Evolutionary conservation across 2,888 invertebrate genomes (phyloP).

Genomic region (Norana najaformis): DNA sequence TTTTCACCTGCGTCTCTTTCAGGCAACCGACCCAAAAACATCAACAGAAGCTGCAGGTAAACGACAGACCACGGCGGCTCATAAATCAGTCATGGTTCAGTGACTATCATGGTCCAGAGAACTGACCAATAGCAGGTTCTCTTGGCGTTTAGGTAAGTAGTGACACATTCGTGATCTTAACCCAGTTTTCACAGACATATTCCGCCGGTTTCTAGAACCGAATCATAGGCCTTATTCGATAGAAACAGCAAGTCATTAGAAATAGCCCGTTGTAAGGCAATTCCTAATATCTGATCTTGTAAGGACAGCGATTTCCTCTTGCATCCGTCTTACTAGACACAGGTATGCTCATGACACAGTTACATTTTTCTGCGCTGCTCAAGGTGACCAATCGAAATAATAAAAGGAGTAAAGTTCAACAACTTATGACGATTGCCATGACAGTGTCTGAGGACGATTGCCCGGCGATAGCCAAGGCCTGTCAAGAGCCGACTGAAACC

Average conservation of each 20-base stretch:
- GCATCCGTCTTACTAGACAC: background rate
- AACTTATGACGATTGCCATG: background rate
- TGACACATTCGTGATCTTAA: background rate
- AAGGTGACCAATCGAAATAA: background rate
- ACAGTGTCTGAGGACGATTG: background rate
- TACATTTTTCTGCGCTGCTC: background rate
- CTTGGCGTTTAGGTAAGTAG: background rate
- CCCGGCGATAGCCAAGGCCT: background rate
- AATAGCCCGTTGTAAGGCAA: no score
- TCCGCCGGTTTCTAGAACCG: background rate
- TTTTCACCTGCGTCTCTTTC: background rate
- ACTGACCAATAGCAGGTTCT: background rate
- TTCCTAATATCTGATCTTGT: background rate
- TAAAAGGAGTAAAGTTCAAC: background rate
- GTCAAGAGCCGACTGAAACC: background rate
- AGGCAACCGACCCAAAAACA: background rate
- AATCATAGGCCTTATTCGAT: background rate
- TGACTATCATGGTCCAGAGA: background rate
- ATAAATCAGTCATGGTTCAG: slow-evolving; percentile 13
- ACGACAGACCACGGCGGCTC: background rate
- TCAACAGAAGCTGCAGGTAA: background rate
- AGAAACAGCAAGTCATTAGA: background rate
- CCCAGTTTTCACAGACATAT: background rate
- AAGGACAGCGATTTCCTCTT: background rate
- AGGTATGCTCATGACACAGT: background rate